phyloP scores from a whole-genome alignment of 2,888 invertebrate species.

The Metellina segmentata region DNA sequence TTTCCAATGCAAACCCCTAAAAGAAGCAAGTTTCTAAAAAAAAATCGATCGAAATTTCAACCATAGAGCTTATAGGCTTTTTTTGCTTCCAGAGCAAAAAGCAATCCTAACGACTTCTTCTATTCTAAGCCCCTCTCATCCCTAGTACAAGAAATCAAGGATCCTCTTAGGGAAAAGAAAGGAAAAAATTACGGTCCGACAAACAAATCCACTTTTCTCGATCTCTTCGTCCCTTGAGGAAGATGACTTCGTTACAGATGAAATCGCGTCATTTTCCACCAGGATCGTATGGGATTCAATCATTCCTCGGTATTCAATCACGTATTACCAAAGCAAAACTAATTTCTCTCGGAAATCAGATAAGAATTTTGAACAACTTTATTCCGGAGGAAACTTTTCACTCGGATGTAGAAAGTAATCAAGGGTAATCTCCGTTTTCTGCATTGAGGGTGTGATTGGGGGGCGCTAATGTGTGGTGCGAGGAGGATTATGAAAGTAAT shows the following conservation, averaged over 20 bases:
- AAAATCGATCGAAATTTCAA: too few species aligned
- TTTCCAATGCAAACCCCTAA: too few species aligned
- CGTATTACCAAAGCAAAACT: conserved; percentile 50
- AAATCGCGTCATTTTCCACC: conserved; percentile 45
- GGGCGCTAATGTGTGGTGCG: background rate
- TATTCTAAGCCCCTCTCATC: background rate
- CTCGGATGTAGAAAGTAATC: conserved; percentile 6
- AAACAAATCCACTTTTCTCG: conserved; percentile 17
- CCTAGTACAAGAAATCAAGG: background rate
- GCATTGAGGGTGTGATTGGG: background rate
- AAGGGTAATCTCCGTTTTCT: background rate
- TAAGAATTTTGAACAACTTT: conserved; percentile 39
- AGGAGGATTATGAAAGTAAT: background rate
- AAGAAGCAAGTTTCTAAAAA: too few species aligned
- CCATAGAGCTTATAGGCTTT: too few species aligned
- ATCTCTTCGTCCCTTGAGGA: conserved; percentile 9
- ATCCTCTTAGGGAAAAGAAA: background rate
- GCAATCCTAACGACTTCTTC: background rate
- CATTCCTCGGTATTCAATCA: conserved; percentile 41
- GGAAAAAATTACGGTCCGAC: background rate
- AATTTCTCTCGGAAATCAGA: conserved; percentile 50
- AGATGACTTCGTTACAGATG: conserved; percentile 45
- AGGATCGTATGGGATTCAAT: conserved; percentile 16
- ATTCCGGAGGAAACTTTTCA: background rate
- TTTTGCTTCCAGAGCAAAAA: background rate